These are phyloP conservation scores for Trachelus iudaicus DNA, from an alignment of 2,888 invertebrate species.

Conservation along the genomic window DNA sequence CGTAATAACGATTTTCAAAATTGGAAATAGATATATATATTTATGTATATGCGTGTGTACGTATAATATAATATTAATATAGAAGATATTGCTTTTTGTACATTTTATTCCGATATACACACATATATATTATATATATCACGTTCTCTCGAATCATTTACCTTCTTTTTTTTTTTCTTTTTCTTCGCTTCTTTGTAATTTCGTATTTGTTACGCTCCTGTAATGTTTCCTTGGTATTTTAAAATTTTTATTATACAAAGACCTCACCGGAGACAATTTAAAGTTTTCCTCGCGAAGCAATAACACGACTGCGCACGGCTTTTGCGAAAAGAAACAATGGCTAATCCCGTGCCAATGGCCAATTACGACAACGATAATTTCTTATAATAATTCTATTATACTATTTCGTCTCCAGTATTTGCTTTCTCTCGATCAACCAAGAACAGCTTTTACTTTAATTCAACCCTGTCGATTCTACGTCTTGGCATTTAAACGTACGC, in stretches of 20 bases:
- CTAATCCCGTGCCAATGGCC: background rate
- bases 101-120: slow-evolving; percentile 37
- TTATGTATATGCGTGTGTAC: slow-evolving; percentile 31
- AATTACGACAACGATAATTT: background rate
- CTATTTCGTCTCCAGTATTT: background rate
- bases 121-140: slow-evolving; percentile 7
- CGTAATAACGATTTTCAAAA: slow-evolving; percentile 15
- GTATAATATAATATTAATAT: slow-evolving; percentile 18
- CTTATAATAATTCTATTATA: background rate
- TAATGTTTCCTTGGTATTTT: background rate
- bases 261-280: background rate
- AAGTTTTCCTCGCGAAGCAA: background rate
- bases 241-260: background rate
- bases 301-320: background rate
- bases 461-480: background rate
- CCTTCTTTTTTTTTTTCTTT: background rate
- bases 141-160: slow-evolving; percentile 4
- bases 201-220: background rate
- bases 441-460: background rate
- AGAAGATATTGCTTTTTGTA: slow-evolving; percentile 53
- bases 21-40: slow-evolving; percentile 29
- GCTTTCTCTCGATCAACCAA: background rate
- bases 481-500: background rate
- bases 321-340: background rate
- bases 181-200: background rate